Base-by-base conservation (phyloP, 2,888 invertebrate genomes). In the Beris chalybata region DNA sequence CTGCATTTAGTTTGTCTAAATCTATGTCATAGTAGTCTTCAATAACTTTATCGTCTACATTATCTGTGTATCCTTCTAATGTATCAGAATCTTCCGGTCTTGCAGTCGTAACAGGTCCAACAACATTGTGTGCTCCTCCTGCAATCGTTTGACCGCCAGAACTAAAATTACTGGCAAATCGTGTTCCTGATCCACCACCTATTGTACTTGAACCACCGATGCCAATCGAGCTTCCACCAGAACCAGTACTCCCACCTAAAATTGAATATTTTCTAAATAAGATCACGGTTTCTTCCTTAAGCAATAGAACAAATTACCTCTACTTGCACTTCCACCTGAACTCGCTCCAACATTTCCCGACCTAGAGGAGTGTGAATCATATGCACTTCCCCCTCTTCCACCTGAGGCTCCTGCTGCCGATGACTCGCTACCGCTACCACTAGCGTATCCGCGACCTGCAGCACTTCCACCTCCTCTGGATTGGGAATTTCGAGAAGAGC, bases 1-100 rank as follows among this genome's bases (percentile, higher is more conserved):
- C 66, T 12, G 55, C 56, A 52, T 68, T 65, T 12, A 68, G 48
- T 15, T 67, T 66, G 7, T 67, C 66, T 12, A 68, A 56, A 31
- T 68, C 65, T 11, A 68, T 61, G 58, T 69, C 68, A 48, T 58
- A 64, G 45, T 66, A 69, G 29, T 67, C 67, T 61, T 66, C 67
- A 30, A 55, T 56, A 45, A 12, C 47, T 30, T 30, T 58, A 12
- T 58, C 58, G 30, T 58, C 22, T 6, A n/a, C 22, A 56, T 50
- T 59, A 52, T 59, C 64, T 45, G 38, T 63, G 52, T 44, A 64
- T 13, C 57, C 48, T 38, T 63, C 65, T 13, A 67, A 54, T 6
- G 56, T 63, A 53, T 65, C 64, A 38, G 57, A 55, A 9, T 64
- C 54, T 3, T 30, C n/a, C 54, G 47, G 45, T 4, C 13, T 30